Evolutionary conservation across 2,888 invertebrate species (phyloP).

Genomic region (Clusia tigrina): DNA sequence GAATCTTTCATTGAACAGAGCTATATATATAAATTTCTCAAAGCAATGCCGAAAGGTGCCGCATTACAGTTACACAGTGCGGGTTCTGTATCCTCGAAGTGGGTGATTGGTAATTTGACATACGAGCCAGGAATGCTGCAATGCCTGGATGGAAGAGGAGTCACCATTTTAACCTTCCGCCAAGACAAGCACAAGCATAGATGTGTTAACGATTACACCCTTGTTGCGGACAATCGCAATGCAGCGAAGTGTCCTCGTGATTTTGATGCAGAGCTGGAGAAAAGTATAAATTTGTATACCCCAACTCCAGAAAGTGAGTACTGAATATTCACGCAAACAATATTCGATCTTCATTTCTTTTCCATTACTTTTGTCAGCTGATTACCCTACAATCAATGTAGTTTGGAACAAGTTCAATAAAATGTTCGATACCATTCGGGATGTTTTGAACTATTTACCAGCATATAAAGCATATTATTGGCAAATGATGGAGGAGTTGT

Average conservation of each 20-base stretch:
- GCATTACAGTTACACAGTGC: constrained; percentile 68
- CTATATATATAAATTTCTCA: constrained; percentile 67
- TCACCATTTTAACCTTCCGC: constrained; percentile 46
- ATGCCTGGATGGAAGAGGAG: constrained; percentile 45
- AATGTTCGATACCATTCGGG: constrained; percentile 65
- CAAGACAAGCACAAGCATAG: constrained; percentile 40
- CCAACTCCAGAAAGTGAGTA: constrained; percentile 65
- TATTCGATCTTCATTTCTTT: not conserved
- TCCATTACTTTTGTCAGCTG: constrained; percentile 53
- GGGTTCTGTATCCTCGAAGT: constrained; percentile 66
- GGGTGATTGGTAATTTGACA: constrained; percentile 66
- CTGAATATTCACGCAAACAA: too few species aligned
- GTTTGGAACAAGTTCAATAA: constrained; percentile 67
- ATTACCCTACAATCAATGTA: constrained; percentile 50
- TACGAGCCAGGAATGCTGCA: constrained; percentile 61
- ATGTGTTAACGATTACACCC: constrained; percentile 48
- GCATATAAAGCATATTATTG: constrained; percentile 68
- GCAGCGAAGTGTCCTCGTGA: constrained; percentile 57
- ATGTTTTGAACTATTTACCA: constrained; percentile 67
- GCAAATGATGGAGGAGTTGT: constrained; percentile 68
- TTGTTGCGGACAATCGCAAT: constrained; percentile 59
- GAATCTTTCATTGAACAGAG: constrained; percentile 67
- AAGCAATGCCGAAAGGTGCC: constrained; percentile 69
- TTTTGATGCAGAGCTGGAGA: constrained; percentile 68
- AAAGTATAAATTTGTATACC: constrained; percentile 69